Evolutionary conservation across 1,140 invertebrate species (phyloP), one percentile per base, ranked within the genome.

Genomic region (Heterodera carotae): DNA sequence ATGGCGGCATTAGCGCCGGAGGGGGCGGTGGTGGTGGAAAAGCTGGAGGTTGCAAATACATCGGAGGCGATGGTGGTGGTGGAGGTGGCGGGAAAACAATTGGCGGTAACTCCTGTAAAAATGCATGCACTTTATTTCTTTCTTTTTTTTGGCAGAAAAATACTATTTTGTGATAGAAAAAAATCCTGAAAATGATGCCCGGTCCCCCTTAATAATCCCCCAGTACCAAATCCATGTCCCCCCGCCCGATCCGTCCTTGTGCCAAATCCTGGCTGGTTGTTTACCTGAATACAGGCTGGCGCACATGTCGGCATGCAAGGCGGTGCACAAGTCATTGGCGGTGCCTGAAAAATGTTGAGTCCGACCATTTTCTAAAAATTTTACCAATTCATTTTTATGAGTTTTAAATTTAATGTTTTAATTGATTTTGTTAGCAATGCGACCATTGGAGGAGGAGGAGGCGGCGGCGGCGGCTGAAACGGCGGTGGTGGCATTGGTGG

Each of bases 81-180:
- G 69, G 34, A 7, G 69, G 70, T n/a, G 71, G 71, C 6, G 71
- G 71, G 25, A 73, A 70, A 27, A 70, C 69, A 70, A 70, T 70
- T 39, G 69, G 69, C 7, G 69, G 36, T n/a, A 70, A 22, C 43
- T 70, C 69, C 69, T 70, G 48, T 43, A 69, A 29, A 43, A 69
- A n/a, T n/a, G n/a, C n/a, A n/a, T n/a, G n/a, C 27, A 25, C 27
- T 69, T 34, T 34, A 12, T 43, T 43, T 43, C 12, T 43, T 8
- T 8, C 6, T 6, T 33, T 8, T 7, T 10, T 29, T 10, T 27
- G 6, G n/a, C 1, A 27, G 4, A 39, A 6, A 7, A 68, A 27
- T 34, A n/a, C 18, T 18, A 18, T 27, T 68, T 22, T 68, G 2
- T 27, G 2, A 3, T 1, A 68, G 27, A 15, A 34, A 2, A n/a